Percentiles rank a stretch among this genome's conserved stretches.
Conservation (phyloP, 2,888 invertebrate genomes). For the Tyria jacobaeae region DNA sequence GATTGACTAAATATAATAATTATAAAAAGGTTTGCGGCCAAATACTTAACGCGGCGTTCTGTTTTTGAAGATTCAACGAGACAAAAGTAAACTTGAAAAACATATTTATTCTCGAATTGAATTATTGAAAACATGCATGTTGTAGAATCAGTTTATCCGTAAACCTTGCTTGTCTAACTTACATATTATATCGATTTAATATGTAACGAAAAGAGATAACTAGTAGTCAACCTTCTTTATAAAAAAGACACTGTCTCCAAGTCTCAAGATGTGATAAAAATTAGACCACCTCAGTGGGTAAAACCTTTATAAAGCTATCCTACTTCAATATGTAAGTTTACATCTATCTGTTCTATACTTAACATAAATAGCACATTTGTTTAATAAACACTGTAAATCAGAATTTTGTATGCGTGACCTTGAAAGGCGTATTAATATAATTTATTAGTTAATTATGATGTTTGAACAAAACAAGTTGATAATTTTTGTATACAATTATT, state of each 20-base stretch:
- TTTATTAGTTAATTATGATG: slow-evolving; percentile 42
- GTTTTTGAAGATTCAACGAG: too few relatives aligned
- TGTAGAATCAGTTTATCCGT: too few relatives aligned
- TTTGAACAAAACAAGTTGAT: slow-evolving; percentile 5
- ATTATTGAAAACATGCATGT: too few relatives aligned
- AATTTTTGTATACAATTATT: slow-evolving; percentile 26
- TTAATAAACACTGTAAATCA: not conserved
- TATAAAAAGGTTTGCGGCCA: not conserved
- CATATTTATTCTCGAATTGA: too few relatives aligned
- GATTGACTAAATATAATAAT: not conserved
- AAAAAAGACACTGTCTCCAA: not conserved
- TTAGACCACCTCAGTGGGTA: not conserved
- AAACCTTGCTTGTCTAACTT: not conserved
- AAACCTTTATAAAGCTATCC: not conserved
- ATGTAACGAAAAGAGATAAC: not conserved
- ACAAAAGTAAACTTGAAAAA: too few relatives aligned
- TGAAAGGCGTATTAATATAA: slow-evolving; percentile 34
- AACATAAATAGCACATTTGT: not conserved
- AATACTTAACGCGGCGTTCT: too few relatives aligned
- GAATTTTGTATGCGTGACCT: slow-evolving; percentile 14
- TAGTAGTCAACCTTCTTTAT: not conserved
- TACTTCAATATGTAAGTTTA: not conserved
- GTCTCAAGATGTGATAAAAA: not conserved
- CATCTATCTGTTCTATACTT: not conserved
- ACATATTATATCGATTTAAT: not conserved